A percentile compares a stretch with the other conserved stretches of the same genome.
These are phyloP conservation scores for Clarias laeviceps DNA, from an alignment of 2,797 vertebrate species.

Conservation along the genomic window DNA sequence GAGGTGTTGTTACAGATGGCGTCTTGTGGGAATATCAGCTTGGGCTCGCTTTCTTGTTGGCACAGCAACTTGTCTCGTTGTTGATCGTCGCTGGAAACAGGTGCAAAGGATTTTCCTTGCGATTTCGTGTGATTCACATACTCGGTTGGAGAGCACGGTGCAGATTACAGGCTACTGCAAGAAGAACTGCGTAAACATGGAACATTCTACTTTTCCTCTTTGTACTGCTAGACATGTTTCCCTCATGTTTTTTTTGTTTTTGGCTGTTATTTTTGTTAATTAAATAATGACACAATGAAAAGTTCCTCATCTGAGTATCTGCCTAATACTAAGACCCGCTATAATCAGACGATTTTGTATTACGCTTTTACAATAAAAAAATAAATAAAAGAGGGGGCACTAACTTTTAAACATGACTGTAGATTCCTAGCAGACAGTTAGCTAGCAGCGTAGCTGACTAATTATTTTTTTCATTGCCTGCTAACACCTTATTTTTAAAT, in stretches of 20 bases:
- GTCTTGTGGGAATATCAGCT: slow-evolving; percentile 13
- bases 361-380: no score
- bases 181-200: slow-evolving; percentile 13
- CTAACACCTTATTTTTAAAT: not conserved
- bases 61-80: not conserved
- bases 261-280: no score
- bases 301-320: no score
- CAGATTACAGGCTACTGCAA: slow-evolving; percentile 22
- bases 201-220: not conserved
- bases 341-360: no score
- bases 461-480: not conserved
- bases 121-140: slow-evolving; percentile 19
- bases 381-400: no score
- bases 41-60: slow-evolving; percentile 8
- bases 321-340: no score
- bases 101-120: slow-evolving; percentile 11
- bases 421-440: not conserved
- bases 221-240: not conserved
- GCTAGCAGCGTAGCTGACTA: not conserved
- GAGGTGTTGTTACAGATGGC: slow-evolving; percentile 28
- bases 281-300: no score
- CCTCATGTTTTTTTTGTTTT: no score
- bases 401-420: no score
- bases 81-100: slow-evolving; percentile 10
- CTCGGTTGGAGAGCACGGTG: slow-evolving; percentile 14